These are phyloP conservation scores for Brachionus rubens DNA, from an alignment of 1,140 invertebrate species.

Conservation along the genomic window DNA sequence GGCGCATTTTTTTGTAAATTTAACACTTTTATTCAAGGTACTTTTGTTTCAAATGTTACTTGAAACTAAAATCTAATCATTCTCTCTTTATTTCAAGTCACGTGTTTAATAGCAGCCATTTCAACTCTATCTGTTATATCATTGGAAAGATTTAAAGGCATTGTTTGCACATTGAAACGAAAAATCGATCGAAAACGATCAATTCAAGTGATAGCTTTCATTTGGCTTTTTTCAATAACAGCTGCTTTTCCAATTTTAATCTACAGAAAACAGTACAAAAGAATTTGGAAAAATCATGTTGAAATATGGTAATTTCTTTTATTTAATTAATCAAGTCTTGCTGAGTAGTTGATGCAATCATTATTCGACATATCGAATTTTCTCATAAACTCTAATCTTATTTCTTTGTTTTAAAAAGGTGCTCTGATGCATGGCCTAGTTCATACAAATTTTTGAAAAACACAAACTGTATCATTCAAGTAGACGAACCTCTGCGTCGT, in stretches of 20 bases:
- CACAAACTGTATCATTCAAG: background rate
- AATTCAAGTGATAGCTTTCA: background rate
- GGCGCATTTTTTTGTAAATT: conserved; percentile 41
- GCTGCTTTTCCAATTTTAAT: conserved; percentile 48
- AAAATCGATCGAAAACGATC: background rate
- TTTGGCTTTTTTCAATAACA: background rate
- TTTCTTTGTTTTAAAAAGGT: background rate
- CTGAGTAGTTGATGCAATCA: too few species aligned
- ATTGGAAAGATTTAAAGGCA: conserved; percentile 9
- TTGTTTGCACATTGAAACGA: conserved; percentile 2
- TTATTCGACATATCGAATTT: background rate
- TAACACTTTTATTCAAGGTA: conserved; percentile 57
- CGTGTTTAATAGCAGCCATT: background rate
- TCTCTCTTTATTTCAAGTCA: conserved; percentile 23
- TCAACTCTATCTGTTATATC: background rate
- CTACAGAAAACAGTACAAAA: conserved; percentile 49
- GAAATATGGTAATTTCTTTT: conserved; percentile 51
- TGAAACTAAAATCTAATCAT: conserved; percentile 47
- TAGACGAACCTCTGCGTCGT: conserved; percentile 49
- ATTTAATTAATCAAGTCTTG: background rate
- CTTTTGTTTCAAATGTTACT: too few species aligned
- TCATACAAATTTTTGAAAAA: background rate
- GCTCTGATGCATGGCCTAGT: conserved; percentile 23
- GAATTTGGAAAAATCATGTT: conserved; percentile 54
- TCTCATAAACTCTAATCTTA: background rate